Evolutionary conservation across 2,888 invertebrate species (phyloP).

Genomic region (Emesis furor): DNA sequence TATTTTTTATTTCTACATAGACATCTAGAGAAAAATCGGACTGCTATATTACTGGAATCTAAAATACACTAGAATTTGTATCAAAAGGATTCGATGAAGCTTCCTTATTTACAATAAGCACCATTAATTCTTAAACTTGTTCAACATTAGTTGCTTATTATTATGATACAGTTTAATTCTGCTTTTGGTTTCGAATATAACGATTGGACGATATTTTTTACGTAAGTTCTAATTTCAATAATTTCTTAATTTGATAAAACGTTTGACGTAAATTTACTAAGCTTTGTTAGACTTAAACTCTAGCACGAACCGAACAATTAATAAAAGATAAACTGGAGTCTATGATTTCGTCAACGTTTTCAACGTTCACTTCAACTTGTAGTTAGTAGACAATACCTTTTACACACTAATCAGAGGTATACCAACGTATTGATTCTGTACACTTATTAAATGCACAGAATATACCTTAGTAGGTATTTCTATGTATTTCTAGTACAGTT

Average conservation of each 20-base stretch:
- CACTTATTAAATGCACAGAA: no score
- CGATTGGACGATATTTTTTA: background rate
- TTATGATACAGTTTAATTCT: background rate
- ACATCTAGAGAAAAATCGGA: background rate
- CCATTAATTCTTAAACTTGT: conserved; percentile 16
- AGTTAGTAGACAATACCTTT: no score
- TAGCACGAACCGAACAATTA: no score
- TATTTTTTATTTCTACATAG: background rate
- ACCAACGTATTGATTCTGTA: no score
- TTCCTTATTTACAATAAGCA: conserved; percentile 18
- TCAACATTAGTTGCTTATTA: background rate
- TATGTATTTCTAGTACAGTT: no score
- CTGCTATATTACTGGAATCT: background rate
- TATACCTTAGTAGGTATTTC: no score
- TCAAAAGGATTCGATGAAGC: conserved; percentile 22
- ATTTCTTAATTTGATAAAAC: background rate
- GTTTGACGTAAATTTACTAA: background rate
- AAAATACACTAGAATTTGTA: conserved; percentile 11
- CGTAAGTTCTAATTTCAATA: no score
- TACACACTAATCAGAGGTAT: no score
- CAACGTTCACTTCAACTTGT: no score
- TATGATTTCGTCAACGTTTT: no score
- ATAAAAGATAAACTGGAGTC: no score
- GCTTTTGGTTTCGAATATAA: background rate
- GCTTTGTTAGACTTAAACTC: no score